phyloP scores from a whole-genome alignment of 2,888 invertebrate species.

The Norana najaformis region DNA sequence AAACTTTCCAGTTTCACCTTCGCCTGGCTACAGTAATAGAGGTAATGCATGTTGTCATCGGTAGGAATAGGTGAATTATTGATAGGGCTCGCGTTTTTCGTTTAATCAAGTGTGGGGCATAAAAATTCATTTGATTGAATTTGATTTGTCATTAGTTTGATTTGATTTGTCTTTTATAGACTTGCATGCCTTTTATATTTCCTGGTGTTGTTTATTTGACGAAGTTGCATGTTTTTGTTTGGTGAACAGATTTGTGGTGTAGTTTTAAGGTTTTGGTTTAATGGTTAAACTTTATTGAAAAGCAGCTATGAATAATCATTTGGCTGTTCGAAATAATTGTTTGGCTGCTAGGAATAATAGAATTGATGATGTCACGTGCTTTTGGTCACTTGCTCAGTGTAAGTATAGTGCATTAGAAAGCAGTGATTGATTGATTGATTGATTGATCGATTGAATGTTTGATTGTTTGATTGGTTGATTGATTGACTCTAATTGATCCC shows the following conservation, averaged over 20 bases:
- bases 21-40: conserved; percentile 13
- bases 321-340: not conserved
- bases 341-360: not conserved
- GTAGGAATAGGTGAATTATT: not conserved
- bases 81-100: not conserved
- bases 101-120: not conserved
- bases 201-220: not conserved
- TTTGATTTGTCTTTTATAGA: not conserved
- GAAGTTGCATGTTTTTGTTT: not conserved
- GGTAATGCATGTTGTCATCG: not conserved
- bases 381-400: not conserved
- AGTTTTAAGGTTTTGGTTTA: not conserved
- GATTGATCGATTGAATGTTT: no score
- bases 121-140: not conserved
- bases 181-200: not conserved
- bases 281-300: not conserved
- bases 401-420: not conserved
- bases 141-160: not conserved
- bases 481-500: no score
- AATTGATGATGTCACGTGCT: not conserved
- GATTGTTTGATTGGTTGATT: no score
- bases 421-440: no score
- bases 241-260: not conserved
- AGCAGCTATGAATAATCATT: not conserved
- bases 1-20: conserved; percentile 13